Conservation (phyloP, 2,113 vertebrate species). For the Rutilus rutilus region DNA sequence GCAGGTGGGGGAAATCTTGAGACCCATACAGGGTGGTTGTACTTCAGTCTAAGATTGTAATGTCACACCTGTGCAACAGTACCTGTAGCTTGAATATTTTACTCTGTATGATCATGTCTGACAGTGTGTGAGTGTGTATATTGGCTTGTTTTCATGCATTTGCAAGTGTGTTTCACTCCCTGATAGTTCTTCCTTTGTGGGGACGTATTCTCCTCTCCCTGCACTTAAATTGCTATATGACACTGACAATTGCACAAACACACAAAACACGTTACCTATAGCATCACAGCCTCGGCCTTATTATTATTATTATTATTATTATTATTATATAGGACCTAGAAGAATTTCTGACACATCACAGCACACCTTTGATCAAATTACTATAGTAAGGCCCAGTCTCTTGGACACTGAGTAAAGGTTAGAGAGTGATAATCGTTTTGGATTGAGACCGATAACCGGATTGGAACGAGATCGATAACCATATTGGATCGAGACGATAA, state of each 20-base stretch:
- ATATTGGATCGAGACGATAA: background rate
- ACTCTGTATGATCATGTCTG: conserved; percentile 66
- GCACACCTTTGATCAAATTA: conserved; percentile 20
- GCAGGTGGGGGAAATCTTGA: conserved; percentile 40
- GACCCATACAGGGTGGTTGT: conserved; percentile 58
- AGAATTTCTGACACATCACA: conserved; percentile 29
- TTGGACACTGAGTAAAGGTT: background rate
- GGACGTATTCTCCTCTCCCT: conserved; percentile 60
- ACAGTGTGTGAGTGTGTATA: conserved; percentile 40
- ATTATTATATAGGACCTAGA: background rate
- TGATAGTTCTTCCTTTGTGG: conserved; percentile 72
- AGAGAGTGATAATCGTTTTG: background rate
- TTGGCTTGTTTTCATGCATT: conserved; percentile 69
- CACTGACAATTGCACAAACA: conserved; percentile 24
- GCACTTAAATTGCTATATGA: conserved; percentile 44
- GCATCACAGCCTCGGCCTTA: conserved; percentile 16
- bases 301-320: background rate
- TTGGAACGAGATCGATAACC: too few relatives aligned
- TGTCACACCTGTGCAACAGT: conserved; percentile 76
- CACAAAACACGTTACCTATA: background rate
- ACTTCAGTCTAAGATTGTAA: conserved; percentile 80
- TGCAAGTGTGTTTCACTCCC: conserved; percentile 70
- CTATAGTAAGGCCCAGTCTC: background rate
- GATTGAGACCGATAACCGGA: too few relatives aligned
- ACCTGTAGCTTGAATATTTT: conserved; percentile 78